Percentiles rank a stretch among this genome's conserved stretches.
phyloP scores from a whole-genome alignment of 2,797 vertebrate genomes.

The Clarias pachynema region DNA sequence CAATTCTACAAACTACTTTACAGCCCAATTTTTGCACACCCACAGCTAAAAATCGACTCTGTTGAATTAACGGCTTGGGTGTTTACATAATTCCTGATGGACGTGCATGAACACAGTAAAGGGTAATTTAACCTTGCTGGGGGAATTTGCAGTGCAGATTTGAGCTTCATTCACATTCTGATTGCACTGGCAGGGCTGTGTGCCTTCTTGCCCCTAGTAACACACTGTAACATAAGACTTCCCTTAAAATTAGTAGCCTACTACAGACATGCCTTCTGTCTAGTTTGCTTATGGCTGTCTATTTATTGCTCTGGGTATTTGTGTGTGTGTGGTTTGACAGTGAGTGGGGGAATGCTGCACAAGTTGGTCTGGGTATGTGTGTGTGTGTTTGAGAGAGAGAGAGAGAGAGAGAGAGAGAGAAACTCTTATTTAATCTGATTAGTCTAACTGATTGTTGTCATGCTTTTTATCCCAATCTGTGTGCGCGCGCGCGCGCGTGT shows the following conservation, averaged over 20 bases:
- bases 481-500: conserved; percentile 22
- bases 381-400: no score
- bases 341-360: background rate
- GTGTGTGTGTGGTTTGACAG: conserved; percentile 47
- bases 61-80: background rate
- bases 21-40: background rate
- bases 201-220: conserved; percentile 32
- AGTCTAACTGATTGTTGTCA: conserved; percentile 60
- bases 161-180: background rate
- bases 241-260: conserved; percentile 42
- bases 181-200: conserved; percentile 5
- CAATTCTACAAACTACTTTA: conserved; percentile 10
- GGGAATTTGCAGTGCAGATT: conserved; percentile 1
- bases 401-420: no score
- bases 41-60: background rate
- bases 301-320: conserved; percentile 69
- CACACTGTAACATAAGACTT: conserved; percentile 47
- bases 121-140: conserved; percentile 9
- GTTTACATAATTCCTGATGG: conserved; percentile 17
- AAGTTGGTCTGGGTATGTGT: conserved; percentile 14
- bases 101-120: conserved; percentile 1
- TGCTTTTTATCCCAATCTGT: conserved; percentile 34
- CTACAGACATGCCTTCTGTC: conserved; percentile 55
- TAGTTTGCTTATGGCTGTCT: conserved; percentile 69
- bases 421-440: conserved; percentile 71